Conservation (phyloP, 2,797 vertebrate species). For the Pantherophis alleghaniensis region DNA sequence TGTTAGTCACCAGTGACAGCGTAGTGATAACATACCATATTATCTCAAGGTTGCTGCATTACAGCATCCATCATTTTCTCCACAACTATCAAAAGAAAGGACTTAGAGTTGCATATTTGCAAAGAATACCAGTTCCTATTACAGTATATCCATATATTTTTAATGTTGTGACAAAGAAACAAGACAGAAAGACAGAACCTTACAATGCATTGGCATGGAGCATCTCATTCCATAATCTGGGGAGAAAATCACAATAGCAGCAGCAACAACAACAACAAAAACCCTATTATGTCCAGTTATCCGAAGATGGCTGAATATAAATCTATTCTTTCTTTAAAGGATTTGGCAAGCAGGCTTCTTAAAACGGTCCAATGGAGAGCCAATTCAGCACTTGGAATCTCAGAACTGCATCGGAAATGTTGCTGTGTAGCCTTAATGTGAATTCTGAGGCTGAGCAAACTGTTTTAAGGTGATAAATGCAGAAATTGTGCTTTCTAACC, state of each 20-base stretch:
- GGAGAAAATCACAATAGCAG: background rate
- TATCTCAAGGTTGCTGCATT: slow-evolving; percentile 28
- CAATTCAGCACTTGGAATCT: background rate
- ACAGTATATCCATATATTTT: slow-evolving; percentile 32
- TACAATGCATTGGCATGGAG: background rate
- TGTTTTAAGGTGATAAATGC: slow-evolving; percentile 19
- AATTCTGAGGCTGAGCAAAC: slow-evolving; percentile 29
- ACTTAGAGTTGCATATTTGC: slow-evolving; percentile 46
- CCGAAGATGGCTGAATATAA: background rate
- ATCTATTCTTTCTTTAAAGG: too few species aligned
- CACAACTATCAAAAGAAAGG: slow-evolving; percentile 49
- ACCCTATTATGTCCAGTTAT: background rate
- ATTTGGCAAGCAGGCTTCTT: background rate
- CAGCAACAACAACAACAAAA: background rate
- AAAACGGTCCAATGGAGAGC: background rate
- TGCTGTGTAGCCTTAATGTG: slow-evolving; percentile 16
- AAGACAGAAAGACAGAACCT: background rate
- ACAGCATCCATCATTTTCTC: slow-evolving; percentile 54
- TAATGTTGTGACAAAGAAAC: slow-evolving; percentile 17
- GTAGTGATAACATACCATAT: background rate
- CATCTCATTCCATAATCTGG: background rate
- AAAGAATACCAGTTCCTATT: slow-evolving; percentile 38
- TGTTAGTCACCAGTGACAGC: background rate
- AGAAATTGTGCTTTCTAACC: slow-evolving; percentile 47
- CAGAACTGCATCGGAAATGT: background rate